Evolutionary conservation across 2,888 invertebrate species (phyloP).

Genomic region (Latrodectus elegans): DNA sequence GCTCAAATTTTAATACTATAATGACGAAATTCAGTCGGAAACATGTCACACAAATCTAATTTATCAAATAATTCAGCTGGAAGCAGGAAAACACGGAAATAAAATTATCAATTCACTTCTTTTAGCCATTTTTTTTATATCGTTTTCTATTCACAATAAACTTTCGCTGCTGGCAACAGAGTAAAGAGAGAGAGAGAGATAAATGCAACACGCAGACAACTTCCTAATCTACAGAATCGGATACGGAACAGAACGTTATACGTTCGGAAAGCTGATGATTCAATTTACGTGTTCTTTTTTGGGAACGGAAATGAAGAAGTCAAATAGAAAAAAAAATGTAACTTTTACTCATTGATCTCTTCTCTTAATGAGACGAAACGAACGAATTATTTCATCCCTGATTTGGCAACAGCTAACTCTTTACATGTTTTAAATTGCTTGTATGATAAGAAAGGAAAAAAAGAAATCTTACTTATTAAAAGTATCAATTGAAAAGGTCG

Average conservation of each 20-base stretch:
- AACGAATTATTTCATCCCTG: conserved; percentile 4
- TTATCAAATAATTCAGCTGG: too few relatives aligned
- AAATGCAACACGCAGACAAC: neutral
- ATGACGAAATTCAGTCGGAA: too few relatives aligned
- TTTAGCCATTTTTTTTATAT: neutral
- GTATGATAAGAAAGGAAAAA: conserved; percentile 1
- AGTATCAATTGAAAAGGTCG: conserved; percentile 1
- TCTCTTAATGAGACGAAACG: conserved; percentile 19
- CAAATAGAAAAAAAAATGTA: neutral
- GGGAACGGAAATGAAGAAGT: neutral
- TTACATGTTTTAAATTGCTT: conserved; percentile 36
- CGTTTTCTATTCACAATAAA: neutral
- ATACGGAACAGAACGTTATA: neutral
- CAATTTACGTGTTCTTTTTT: conserved; percentile 5
- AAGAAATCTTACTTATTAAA: neutral
- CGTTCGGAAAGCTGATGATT: neutral
- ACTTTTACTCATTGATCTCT: neutral
- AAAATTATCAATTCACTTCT: conserved; percentile 3
- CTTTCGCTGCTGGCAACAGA: neutral
- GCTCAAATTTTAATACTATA: too few relatives aligned
- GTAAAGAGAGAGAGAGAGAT: too few relatives aligned
- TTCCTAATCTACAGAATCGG: neutral
- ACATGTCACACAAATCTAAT: too few relatives aligned
- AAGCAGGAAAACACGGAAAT: neutral
- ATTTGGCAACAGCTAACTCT: conserved; percentile 27